Evolutionary conservation across 1,140 invertebrate species (phyloP).

Genomic region (Oedothorax gibbosus): DNA sequence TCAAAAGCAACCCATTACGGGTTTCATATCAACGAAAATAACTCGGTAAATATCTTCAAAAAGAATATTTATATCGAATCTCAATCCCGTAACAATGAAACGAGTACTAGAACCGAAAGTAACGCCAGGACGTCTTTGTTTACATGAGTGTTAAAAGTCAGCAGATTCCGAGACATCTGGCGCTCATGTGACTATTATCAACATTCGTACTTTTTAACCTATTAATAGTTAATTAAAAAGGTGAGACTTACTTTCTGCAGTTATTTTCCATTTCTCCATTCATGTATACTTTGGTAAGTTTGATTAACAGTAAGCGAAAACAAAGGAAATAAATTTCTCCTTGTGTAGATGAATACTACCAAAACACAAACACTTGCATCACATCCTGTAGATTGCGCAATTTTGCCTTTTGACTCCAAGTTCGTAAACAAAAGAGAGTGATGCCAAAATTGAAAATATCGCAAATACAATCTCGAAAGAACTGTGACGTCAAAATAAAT

Average conservation of each 20-base stretch:
- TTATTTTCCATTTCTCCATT: constrained; percentile 53
- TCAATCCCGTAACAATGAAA: too few species aligned
- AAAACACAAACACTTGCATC: constrained; percentile 59
- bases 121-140: constrained; percentile 30
- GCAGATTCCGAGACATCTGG: constrained; percentile 46
- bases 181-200: constrained; percentile 55
- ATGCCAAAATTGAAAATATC: constrained; percentile 24
- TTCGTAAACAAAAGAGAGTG: constrained; percentile 54
- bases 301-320: constrained; percentile 51
- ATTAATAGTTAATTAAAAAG: background rate
- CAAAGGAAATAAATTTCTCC: constrained; percentile 37
- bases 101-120: constrained; percentile 8
- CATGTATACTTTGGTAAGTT: background rate
- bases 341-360: constrained; percentile 25
- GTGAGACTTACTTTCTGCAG: constrained; percentile 38
- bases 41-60: too few species aligned
- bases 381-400: constrained; percentile 59
- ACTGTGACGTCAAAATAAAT: too few species aligned
- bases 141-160: constrained; percentile 11
- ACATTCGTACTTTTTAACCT: background rate
- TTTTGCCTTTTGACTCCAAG: constrained; percentile 26
- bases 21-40: too few species aligned
- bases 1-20: too few species aligned
- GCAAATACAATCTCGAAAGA: background rate
- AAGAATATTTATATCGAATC: too few species aligned